Evolutionary conservation across 2,113 vertebrate species (phyloP), one percentile per base, ranked within the genome.

Genomic region (Sclerurus mexicanus): DNA sequence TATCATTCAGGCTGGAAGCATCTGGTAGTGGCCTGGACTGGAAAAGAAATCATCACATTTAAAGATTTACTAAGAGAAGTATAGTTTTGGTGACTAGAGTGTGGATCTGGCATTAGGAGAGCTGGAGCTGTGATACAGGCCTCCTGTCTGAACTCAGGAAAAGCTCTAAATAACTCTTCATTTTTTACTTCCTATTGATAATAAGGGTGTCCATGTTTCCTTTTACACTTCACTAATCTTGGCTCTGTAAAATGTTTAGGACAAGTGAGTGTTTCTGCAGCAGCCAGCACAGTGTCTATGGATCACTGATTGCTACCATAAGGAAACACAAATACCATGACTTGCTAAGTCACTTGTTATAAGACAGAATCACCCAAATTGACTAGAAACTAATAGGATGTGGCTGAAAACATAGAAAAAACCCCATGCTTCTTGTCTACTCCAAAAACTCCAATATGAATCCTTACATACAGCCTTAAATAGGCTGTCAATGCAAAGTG

Each of bases 211-310:
- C 83, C 0, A 0, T 33, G 21, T 87, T 89, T 89, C 47, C 60
- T 85, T 81, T 91, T 47, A 25, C 69, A 56, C 42, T 71, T 91
- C 78, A 53, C 56, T 77, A 24, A 52, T 91, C 74, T 78, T 75
- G 77, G 16, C 42, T 85, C 52, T 79, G 56, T 82, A n/a, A 72
- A 88, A 86, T 1, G 0, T 92, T 72, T 59, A 59, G 67, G 39
- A 67, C 39, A 90, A 94, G 71, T 53, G 47, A 89, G 58, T 28
- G 42, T 79, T 83, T 72, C 72, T 6, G 0, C 72, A 53, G 42
- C 47, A 92, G 37, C 31, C 42, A 77, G 44, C 25, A 60, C 9
- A 67, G 35, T 33, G 42, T 86, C 87, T 85, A 52, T 58, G 73
- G 64, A 78, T 60, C 60, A 40, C 56, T 81, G 46, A 13, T 56